phyloP scores from a whole-genome alignment of 2,113 vertebrate species.

The Eclectus roratus region DNA sequence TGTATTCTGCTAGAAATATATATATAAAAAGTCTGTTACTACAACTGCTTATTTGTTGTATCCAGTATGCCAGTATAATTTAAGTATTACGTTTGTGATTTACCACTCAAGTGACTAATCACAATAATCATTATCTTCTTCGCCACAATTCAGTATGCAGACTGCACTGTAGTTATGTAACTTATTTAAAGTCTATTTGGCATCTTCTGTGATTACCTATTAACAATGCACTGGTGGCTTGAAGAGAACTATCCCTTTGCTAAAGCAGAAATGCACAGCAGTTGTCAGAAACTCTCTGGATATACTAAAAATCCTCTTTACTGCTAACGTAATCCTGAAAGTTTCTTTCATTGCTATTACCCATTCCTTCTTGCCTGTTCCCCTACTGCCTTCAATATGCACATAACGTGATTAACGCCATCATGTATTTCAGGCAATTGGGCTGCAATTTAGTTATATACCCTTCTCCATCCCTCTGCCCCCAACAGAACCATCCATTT shows the following conservation, averaged over 20 bases:
- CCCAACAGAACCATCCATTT: not conserved
- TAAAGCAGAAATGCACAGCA: not conserved
- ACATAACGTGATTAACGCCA: not conserved
- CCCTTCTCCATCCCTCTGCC: not conserved
- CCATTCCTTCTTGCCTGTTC: not conserved
- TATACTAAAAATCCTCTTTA: not conserved
- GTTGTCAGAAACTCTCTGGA: not conserved
- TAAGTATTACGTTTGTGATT: constrained; percentile 8
- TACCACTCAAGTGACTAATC: constrained; percentile 23
- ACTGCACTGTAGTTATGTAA: constrained; percentile 21
- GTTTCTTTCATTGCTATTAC: not conserved
- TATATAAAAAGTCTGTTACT: not conserved
- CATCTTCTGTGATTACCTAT: not conserved
- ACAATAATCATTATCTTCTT: not conserved
- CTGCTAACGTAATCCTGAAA: not conserved
- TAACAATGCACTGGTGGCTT: not conserved
- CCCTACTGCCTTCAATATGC: not conserved
- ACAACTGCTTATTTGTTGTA: constrained; percentile 1
- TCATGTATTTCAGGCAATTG: not conserved
- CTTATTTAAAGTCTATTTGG: not conserved
- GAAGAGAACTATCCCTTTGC: not conserved
- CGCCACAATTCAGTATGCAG: not conserved
- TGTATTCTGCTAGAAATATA: not conserved
- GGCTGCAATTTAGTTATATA: not conserved
- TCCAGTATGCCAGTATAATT: not conserved